A percentile compares a stretch with the other conserved stretches of the same genome.
Conservation (phyloP, 2,888 invertebrate species). For the Amphiduros pacificus region DNA sequence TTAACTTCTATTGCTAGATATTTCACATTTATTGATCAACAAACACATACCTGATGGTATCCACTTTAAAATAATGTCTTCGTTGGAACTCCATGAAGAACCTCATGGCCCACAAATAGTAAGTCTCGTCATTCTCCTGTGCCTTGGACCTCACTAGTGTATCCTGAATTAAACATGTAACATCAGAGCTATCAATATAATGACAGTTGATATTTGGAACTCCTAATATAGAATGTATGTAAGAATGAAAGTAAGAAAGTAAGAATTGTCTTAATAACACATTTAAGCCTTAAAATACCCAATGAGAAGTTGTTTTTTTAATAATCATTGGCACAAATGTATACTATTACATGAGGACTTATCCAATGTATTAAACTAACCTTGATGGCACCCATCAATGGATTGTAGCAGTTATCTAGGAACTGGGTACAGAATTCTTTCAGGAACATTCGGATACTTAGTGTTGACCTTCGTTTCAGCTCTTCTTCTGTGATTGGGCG, state of each 20-base stretch:
- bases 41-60: slow-evolving; percentile 76
- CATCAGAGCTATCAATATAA: no score
- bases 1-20: background rate
- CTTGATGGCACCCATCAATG: slow-evolving; percentile 85
- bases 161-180: slow-evolving; percentile 52
- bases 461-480: slow-evolving; percentile 78
- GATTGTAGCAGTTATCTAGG: slow-evolving; percentile 88
- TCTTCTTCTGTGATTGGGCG: slow-evolving; percentile 68
- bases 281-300: background rate
- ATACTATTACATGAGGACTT: no score
- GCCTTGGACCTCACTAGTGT: slow-evolving; percentile 64
- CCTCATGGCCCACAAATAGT: slow-evolving; percentile 89
- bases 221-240: background rate
- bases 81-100: slow-evolving; percentile 99
- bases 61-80: slow-evolving; percentile 80
- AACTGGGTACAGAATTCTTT: slow-evolving; percentile 95
- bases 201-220: no score
- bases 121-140: slow-evolving; percentile 86
- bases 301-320: no score
- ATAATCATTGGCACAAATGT: no score
- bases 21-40: background rate
- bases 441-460: slow-evolving; percentile 80
- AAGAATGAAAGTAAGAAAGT: background rate
- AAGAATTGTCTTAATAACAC: background rate
- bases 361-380: no score